A percentile compares a stretch with the other conserved stretches of the same genome.
These are phyloP conservation scores for Sesia bembeciformis DNA, from an alignment of 2,888 invertebrate species.

Conservation along the genomic window DNA sequence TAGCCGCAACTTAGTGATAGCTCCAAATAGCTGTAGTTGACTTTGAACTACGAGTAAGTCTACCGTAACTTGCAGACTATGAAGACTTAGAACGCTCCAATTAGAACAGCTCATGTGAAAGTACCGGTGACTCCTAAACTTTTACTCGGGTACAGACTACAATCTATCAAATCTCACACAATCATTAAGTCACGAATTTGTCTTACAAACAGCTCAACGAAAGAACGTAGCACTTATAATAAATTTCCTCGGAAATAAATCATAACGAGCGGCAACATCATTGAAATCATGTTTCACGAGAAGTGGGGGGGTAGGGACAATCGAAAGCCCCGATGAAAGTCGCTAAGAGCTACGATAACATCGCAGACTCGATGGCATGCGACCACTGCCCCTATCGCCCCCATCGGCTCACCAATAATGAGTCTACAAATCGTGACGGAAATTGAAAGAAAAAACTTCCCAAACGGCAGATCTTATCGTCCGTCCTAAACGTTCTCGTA, in stretches of 20 bases:
- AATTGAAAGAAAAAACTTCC: constrained; percentile 74
- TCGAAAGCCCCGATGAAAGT: constrained; percentile 66
- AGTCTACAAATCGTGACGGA: constrained; percentile 73
- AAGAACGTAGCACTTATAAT: constrained; percentile 23
- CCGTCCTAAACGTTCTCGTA: constrained; percentile 70
- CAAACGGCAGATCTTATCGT: constrained; percentile 68
- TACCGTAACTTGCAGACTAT: constrained; percentile 14
- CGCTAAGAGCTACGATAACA: constrained; percentile 65
- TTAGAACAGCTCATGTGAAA: background rate
- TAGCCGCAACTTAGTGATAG: constrained; percentile 2
- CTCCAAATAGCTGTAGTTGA: constrained; percentile 9
- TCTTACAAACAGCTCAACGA: constrained; percentile 24
- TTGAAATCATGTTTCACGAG: constrained; percentile 59
- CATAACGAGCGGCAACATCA: constrained; percentile 45
- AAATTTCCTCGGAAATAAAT: constrained; percentile 51
- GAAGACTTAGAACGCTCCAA: constrained; percentile 21
- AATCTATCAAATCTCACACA: constrained; percentile 24
- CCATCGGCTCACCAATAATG: constrained; percentile 67
- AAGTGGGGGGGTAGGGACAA: constrained; percentile 39
- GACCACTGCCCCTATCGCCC: constrained; percentile 71
- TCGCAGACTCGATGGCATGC: constrained; percentile 53
- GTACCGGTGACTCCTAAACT: constrained; percentile 2
- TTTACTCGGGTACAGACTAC: constrained; percentile 10
- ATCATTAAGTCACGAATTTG: constrained; percentile 31
- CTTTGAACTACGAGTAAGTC: constrained; percentile 35